phyloP scores from a whole-genome alignment of 1,140 invertebrate genomes.

The Heterodera schachtii region DNA sequence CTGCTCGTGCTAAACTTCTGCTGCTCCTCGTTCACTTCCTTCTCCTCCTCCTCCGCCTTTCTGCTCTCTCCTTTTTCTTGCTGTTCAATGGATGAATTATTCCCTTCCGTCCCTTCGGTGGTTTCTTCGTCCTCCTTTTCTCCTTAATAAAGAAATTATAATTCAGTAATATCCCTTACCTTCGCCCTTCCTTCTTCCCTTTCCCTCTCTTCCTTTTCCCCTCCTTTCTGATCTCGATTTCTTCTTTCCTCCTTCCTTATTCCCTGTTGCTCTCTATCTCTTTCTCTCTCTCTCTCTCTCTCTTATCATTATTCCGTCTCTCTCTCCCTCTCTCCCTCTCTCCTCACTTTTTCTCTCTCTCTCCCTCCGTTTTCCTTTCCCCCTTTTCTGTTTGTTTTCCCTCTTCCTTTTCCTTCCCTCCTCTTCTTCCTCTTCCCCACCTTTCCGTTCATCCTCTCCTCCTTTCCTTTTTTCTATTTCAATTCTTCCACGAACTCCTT shows the following conservation, averaged over 20 bases:
- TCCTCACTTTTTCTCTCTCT: background rate
- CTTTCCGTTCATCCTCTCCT: slow-evolving; percentile 28
- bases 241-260: slow-evolving; percentile 23
- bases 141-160: background rate
- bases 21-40: background rate
- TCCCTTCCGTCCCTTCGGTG: slow-evolving; percentile 5
- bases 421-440: background rate
- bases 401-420: too few relatives aligned
- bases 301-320: slow-evolving; percentile 19
- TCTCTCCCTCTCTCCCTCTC: slow-evolving; percentile 17
- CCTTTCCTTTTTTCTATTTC: slow-evolving; percentile 2
- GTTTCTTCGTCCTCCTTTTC: slow-evolving; percentile 8
- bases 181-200: too few relatives aligned
- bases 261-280: background rate
- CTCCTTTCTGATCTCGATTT: background rate
- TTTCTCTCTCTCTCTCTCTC: too few relatives aligned
- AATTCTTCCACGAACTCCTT: slow-evolving; percentile 12
- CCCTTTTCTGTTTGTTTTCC: background rate
- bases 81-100: slow-evolving; percentile 31
- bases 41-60: background rate
- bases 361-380: too few relatives aligned
- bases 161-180: background rate
- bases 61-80: too few relatives aligned
- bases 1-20: slow-evolving; percentile 1
- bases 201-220: background rate